Evolutionary conservation across 2,888 invertebrate genomes (phyloP), one percentile per base, ranked within the genome.

Genomic region (Apocheima hispidaria): DNA sequence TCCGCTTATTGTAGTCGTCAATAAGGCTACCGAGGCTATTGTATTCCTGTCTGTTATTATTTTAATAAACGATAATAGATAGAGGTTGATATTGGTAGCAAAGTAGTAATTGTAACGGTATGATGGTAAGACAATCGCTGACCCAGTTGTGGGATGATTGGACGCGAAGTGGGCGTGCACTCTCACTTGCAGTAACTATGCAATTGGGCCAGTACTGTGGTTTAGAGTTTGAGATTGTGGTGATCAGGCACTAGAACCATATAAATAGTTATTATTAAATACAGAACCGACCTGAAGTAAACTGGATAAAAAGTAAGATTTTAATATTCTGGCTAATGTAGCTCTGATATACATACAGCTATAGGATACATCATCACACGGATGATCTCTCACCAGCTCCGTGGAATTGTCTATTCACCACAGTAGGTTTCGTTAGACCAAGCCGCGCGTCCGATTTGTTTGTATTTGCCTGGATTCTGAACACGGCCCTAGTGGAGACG

Each of bases 1-100:
- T 50, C 52, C 62, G 63, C 56, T 65, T 62, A 69, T 63, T 62
- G 62, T 67, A 26, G 49, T 35, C 16, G 23, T 30, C 21, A 48
- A 54, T 60, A 54, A 16, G 43, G 43, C 54, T 55, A 51, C 55
- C 60, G 16, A 33, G 33, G 38, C 60, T 23, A 51, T 60, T 60
- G 55, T 60, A 4, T 54, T 54, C 16, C 21, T 7, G 9, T 12
- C 41, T 36, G 41, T 54, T 54, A 54, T 55, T 48, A 56, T 50
- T 44, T 33, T 40, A 56, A 51, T 61, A 40, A 40, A 44, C 50
- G 36, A 55, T 53, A 60, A 56, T 50, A 38, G 38, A 38, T 20
- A 28, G 44, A 18, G 33, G 35, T 30, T 0, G 40, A 2, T 30
- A 48, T 26, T 26, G 48, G 43, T 49, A 35, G 53, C 41, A 28